Conservation (phyloP, 2,888 invertebrate genomes). For the Oligia strigilis region DNA sequence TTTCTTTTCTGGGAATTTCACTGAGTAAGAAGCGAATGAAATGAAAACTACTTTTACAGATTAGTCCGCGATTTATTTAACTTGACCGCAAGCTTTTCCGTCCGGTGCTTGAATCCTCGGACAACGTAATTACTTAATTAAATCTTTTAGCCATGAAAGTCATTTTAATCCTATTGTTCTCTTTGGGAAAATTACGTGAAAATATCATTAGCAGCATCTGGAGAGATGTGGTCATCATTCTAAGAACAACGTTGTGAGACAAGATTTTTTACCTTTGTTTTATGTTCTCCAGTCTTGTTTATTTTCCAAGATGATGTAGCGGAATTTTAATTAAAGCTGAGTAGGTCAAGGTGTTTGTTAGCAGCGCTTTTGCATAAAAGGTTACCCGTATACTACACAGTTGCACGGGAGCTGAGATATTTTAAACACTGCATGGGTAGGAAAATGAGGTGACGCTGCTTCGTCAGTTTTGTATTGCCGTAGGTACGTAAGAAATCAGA, state of each 20-base stretch:
- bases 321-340: slow-evolving; percentile 63
- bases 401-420: slow-evolving; percentile 8
- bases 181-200: neutral
- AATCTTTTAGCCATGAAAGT: slow-evolving; percentile 9
- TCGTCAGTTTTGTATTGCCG: neutral
- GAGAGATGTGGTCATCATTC: slow-evolving; percentile 24
- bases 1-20: slow-evolving; percentile 11
- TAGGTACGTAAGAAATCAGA: slow-evolving; percentile 13
- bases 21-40: neutral
- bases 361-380: slow-evolving; percentile 49
- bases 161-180: slow-evolving; percentile 17
- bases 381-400: slow-evolving; percentile 32
- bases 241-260: slow-evolving; percentile 11
- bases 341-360: slow-evolving; percentile 59
- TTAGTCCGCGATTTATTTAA: slow-evolving; percentile 36
- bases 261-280: slow-evolving; percentile 15
- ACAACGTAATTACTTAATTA: slow-evolving; percentile 42
- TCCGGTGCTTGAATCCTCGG: slow-evolving; percentile 14
- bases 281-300: slow-evolving; percentile 34
- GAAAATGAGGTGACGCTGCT: slow-evolving; percentile 12
- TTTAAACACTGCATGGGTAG: neutral
- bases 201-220: slow-evolving; percentile 3
- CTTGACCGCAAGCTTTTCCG: slow-evolving; percentile 22
- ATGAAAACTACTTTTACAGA: slow-evolving; percentile 30
- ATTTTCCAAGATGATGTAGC: slow-evolving; percentile 40